Evolutionary conservation across 2,113 vertebrate species (phyloP).

Genomic region (Antechinus flavipes): DNA sequence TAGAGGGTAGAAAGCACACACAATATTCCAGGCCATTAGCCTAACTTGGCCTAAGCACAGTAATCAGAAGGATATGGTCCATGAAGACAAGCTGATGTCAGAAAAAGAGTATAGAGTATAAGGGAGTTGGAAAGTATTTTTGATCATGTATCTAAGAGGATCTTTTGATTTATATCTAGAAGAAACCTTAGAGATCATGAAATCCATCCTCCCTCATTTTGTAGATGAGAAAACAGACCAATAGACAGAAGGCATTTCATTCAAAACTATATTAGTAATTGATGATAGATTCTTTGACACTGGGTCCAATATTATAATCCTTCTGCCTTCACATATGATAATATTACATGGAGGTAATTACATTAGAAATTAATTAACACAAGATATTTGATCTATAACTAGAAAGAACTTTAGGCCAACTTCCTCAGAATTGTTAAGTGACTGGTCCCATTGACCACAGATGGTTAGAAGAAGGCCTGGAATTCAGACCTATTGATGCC

Average conservation of each 20-base stretch:
- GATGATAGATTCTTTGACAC: background rate
- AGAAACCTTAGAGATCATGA: background rate
- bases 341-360: background rate
- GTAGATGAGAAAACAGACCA: background rate
- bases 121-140: background rate
- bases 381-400: background rate
- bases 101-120: background rate
- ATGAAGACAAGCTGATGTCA: background rate
- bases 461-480: background rate
- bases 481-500: background rate
- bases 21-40: background rate
- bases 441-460: background rate
- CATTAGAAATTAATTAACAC: background rate
- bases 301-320: background rate
- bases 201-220: background rate
- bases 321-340: background rate
- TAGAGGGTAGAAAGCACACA: background rate
- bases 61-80: background rate
- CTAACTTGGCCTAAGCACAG: background rate
- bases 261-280: background rate
- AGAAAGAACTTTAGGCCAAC: background rate
- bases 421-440: background rate
- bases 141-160: background rate
- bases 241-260: background rate
- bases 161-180: background rate